Evolutionary conservation across 2,113 vertebrate genomes (phyloP).

Genomic region (Callospermophilus lateralis): DNA sequence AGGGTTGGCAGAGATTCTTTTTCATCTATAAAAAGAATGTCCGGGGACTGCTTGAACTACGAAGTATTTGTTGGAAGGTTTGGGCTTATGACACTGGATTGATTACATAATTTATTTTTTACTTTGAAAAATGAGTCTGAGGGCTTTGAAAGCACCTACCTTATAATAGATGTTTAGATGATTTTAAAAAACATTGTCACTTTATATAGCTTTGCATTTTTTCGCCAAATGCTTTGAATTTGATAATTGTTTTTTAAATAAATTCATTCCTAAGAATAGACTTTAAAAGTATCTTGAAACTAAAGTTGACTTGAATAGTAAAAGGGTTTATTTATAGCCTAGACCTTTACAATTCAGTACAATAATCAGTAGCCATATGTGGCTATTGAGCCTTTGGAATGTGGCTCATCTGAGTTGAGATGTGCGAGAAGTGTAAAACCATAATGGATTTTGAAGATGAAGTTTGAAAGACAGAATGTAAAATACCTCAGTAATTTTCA

Average conservation of each 20-base stretch:
- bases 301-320: slow-evolving; percentile 37
- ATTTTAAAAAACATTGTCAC: background rate
- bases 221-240: background rate
- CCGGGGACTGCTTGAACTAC: slow-evolving; percentile 79
- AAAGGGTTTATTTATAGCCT: slow-evolving; percentile 56
- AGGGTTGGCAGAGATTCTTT: slow-evolving; percentile 72
- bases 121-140: slow-evolving; percentile 67
- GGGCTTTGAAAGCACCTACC: slow-evolving; percentile 9
- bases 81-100: slow-evolving; percentile 57
- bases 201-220: slow-evolving; percentile 29
- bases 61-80: slow-evolving; percentile 83
- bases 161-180: background rate
- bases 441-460: background rate
- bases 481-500: background rate
- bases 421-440: background rate
- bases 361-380: background rate
- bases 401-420: background rate
- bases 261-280: slow-evolving; percentile 48
- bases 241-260: slow-evolving; percentile 16
- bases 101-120: slow-evolving; percentile 83
- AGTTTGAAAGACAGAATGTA: background rate
- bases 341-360: background rate
- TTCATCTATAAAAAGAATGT: slow-evolving; percentile 88
- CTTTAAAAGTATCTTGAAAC: slow-evolving; percentile 27
- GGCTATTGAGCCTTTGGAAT: background rate